A percentile compares a stretch with the other conserved stretches of the same genome.
phyloP scores from a whole-genome alignment of 92 coral and sea anemone species.

The Umimayanthus chanpuru region DNA sequence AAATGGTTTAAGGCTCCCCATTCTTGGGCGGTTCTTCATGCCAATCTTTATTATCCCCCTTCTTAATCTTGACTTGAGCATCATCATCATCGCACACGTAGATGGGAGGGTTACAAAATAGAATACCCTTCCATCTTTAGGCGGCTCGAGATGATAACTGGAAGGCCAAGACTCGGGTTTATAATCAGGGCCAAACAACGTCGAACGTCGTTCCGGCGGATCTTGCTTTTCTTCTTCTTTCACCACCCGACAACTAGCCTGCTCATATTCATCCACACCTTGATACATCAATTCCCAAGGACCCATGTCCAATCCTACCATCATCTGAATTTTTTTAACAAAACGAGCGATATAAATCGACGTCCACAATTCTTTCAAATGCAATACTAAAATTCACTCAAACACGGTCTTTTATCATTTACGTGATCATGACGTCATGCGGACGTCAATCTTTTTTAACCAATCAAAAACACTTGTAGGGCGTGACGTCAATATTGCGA shows the following conservation, averaged over 20 bases:
- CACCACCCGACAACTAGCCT: background rate
- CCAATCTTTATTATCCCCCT: background rate
- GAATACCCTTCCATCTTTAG: background rate
- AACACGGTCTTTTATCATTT: background rate
- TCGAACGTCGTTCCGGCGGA: background rate
- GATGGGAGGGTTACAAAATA: background rate
- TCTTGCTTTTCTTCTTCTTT: background rate
- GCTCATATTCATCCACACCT: background rate
- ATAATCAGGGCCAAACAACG: background rate
- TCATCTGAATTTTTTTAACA: background rate
- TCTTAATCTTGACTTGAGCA: background rate
- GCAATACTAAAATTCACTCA: too few species aligned
- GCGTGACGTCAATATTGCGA: too few species aligned
- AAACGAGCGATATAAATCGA: conserved; percentile 8
- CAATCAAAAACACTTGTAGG: too few species aligned
- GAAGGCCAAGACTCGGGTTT: background rate
- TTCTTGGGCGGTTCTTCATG: background rate
- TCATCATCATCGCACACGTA: background rate
- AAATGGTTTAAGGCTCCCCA: too few species aligned
- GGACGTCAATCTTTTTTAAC: too few species aligned
- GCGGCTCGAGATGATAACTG: background rate
- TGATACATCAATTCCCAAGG: background rate
- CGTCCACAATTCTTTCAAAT: background rate
- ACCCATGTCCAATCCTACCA: background rate
- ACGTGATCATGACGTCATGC: background rate